Evolutionary conservation across 2,797 vertebrate species (phyloP), one percentile per base, ranked within the genome.

Genomic region (Apogon hyalosoma): DNA sequence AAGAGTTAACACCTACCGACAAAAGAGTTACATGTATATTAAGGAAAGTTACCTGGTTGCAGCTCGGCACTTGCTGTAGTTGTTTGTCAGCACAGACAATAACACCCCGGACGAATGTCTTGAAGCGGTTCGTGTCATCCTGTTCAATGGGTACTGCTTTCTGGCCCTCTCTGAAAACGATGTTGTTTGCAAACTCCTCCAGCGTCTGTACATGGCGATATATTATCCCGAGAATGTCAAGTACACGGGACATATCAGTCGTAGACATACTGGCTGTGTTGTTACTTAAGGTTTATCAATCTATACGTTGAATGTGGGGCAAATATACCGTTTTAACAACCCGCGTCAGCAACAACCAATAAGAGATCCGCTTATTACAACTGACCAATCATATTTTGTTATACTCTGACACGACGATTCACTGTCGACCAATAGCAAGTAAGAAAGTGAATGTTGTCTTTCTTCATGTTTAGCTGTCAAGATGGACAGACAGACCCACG

Each of bases 71-170:
- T 14, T 93, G 86, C n/a, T 83, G 83, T 1, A 92, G 64, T 1
- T 81, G 73, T 69, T 84, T 86, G 69, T 91, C 88, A 13, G 51
- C 78, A 42, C 93, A 94, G 0, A 95, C 85, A 14, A 84, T 78
- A 48, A 94, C 51, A 1, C 63, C 69, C 11, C 67, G 52, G 13
- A 88, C 69, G 31, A 93, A 93, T 0, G 67, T 12, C 12, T 56
- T 83, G 58, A 92, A 92, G 1, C 85, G 85, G 21, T 14, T 55
- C 1, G 85, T 65, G 75, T 95, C 94, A 0, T 69, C 41, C 33
- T 82, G 64, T 38, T 92, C 75, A 0, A 84, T n/a, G 1, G 93
- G 59, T 11, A 9, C 15, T 0, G 80, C 69, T 55, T 52, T 87
- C 13, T 62, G 75, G 13, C 89, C 92, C 13, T 93, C 90, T 61